Base-by-base conservation (phyloP, 1,140 invertebrate species). In the Drosophila grimshawi region DNA sequence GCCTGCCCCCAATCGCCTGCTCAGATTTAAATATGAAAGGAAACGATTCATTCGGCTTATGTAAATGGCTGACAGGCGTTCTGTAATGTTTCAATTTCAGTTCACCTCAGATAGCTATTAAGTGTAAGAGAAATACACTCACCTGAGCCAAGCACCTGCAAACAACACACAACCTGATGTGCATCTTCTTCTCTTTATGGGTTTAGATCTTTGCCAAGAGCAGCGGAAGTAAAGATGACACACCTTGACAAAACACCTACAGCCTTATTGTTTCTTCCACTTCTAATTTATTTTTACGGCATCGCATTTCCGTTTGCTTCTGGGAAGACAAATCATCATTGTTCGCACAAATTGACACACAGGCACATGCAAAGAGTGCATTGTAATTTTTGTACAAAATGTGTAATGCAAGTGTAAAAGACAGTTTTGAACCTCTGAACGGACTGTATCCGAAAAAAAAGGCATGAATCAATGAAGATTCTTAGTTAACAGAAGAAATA, bases 191-290 rank as follows among this genome's bases (percentile, higher is more conserved):
- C 32, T 56, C 41, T 52, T 37, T 55, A 33, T 41, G 6, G 5
- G 33, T 3, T 48, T 27, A 32, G 62, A n/a, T 33, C 7, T 19
- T 39, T 4, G 49, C 27, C 6, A 32, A 19, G n/a, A 30, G 29
- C 41, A 70, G 19, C 83, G 82, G 82, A 86, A 86, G 82, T 77
- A 51, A 64, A 76, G 71, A 76, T 71, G 83, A 86, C 83, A 86
- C 83, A 80, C 83, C 72, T 55, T 65, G 48, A 35, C 32, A 60
- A 53, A 49, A 67, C 48, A 68, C 39, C 52, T 32, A 78, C 70
- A 72, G 64, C 59, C 60, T 78, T 78, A 39, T 72, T 72, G 41
- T 51, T 53, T 11, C 32, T 72, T 10, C 29, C 71, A 65, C 49
- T 64, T 76, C n/a, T 70, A 80, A 76, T 79, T 86, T 74, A 68